Evolutionary conservation across 2,888 invertebrate species (phyloP).

Genomic region (Drosophila borealis): DNA sequence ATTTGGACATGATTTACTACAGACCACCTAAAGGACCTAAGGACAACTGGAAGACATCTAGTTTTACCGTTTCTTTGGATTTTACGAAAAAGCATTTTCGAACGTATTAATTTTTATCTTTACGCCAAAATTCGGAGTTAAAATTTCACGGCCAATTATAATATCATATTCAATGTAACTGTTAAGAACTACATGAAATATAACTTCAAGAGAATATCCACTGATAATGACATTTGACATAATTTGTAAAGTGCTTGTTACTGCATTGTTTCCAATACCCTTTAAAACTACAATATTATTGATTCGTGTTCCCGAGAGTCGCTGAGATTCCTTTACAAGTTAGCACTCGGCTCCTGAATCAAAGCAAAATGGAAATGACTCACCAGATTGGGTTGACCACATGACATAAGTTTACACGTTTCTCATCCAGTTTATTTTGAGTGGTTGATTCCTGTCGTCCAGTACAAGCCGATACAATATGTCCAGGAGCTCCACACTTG

Average conservation of each 20-base stretch:
- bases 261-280: slow-evolving; percentile 6
- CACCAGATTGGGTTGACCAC: slow-evolving; percentile 13
- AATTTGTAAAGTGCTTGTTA: slow-evolving; percentile 12
- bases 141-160: slow-evolving; percentile 19
- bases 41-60: no score
- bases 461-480: slow-evolving; percentile 9
- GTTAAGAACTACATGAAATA: slow-evolving; percentile 12
- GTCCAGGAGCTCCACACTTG: slow-evolving; percentile 1
- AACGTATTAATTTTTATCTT: background rate
- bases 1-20: no score
- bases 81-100: no score
- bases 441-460: background rate
- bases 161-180: slow-evolving; percentile 2
- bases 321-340: slow-evolving; percentile 4
- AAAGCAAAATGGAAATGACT: slow-evolving; percentile 18
- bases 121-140: slow-evolving; percentile 4
- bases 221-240: slow-evolving; percentile 11
- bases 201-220: slow-evolving; percentile 7
- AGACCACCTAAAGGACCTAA: no score
- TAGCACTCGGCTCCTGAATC: slow-evolving; percentile 7
- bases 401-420: slow-evolving; percentile 16
- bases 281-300: slow-evolving; percentile 4
- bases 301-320: slow-evolving; percentile 7
- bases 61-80: no score
- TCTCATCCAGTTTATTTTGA: slow-evolving; percentile 6